phyloP scores from a whole-genome alignment of 2,113 vertebrate species.

The Pionites leucogaster region DNA sequence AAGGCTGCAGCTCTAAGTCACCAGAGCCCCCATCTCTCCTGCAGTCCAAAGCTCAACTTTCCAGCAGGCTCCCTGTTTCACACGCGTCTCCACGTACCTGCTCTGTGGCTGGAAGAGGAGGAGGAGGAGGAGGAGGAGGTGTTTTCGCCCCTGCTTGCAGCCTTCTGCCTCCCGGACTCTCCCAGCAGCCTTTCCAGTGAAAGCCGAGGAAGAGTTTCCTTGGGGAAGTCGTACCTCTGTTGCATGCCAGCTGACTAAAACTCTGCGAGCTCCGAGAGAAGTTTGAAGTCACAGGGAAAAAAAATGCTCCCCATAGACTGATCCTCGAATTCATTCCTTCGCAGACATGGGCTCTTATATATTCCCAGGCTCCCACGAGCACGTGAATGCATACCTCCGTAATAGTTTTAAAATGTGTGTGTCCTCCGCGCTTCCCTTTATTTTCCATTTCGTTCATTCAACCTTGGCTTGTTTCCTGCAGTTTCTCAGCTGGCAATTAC shows the following conservation, averaged over 20 bases:
- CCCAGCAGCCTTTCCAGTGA: constrained; percentile 43
- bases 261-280: constrained; percentile 47
- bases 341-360: constrained; percentile 41
- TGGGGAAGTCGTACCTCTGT: constrained; percentile 53
- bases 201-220: constrained; percentile 56
- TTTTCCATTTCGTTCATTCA: constrained; percentile 48
- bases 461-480: constrained; percentile 53
- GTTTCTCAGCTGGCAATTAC: constrained; percentile 46
- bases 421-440: background rate
- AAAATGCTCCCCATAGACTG: constrained; percentile 50
- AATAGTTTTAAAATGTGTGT: constrained; percentile 60
- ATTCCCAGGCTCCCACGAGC: constrained; percentile 43
- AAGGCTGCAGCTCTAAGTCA: constrained; percentile 2
- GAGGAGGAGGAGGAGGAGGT: constrained; percentile 5
- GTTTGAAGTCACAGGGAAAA: constrained; percentile 66
- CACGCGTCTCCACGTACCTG: constrained; percentile 48
- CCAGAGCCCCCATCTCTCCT: background rate
- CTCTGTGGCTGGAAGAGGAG: background rate
- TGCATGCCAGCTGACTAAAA: constrained; percentile 67
- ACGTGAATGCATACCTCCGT: constrained; percentile 38
- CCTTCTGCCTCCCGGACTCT: constrained; percentile 19
- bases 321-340: constrained; percentile 52
- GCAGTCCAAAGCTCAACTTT: constrained; percentile 41
- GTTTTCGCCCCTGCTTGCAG: constrained; percentile 36
- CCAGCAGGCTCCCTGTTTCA: background rate